Conservation (phyloP, 2,797 vertebrate species). For the Fundulus diaphanus region DNA sequence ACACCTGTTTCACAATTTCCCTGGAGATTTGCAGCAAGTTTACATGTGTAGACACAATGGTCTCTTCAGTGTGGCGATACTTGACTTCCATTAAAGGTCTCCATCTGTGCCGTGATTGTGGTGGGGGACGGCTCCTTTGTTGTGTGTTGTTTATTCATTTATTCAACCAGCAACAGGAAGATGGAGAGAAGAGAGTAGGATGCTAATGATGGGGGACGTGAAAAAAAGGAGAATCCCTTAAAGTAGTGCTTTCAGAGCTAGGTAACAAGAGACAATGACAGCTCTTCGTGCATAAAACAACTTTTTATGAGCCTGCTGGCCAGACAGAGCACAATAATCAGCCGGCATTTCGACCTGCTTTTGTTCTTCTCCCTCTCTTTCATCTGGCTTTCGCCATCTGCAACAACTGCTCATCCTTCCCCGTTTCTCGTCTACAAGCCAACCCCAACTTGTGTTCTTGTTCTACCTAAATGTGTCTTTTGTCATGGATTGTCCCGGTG, state of each 20-base stretch:
- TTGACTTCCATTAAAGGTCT: constrained; percentile 30
- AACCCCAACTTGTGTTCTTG: constrained; percentile 38
- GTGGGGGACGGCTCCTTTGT: constrained; percentile 8
- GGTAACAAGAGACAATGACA: constrained; percentile 46
- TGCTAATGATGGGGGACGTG: constrained; percentile 31
- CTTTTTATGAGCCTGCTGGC: constrained; percentile 39
- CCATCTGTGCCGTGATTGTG: constrained; percentile 34
- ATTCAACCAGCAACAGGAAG: constrained; percentile 11
- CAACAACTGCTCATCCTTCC: constrained; percentile 23
- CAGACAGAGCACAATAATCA: constrained; percentile 20
- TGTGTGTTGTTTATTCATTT: constrained; percentile 6
- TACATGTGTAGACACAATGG: neutral
- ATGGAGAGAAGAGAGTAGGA: constrained; percentile 10
- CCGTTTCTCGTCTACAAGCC: constrained; percentile 50
- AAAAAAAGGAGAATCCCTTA: constrained; percentile 11
- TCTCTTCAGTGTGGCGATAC: constrained; percentile 2
- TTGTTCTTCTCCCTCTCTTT: constrained; percentile 22
- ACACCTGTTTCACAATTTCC: constrained; percentile 13
- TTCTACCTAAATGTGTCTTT: constrained; percentile 39
- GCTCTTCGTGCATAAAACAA: constrained; percentile 7
- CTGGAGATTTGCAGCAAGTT: neutral
- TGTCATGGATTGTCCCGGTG: constrained; percentile 15
- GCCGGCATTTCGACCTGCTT: constrained; percentile 4
- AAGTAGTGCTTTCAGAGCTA: constrained; percentile 5
- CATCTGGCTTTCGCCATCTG: constrained; percentile 37